Evolutionary conservation across 1,140 invertebrate species (phyloP).

Genomic region (Pseudobourletiella spinata): DNA sequence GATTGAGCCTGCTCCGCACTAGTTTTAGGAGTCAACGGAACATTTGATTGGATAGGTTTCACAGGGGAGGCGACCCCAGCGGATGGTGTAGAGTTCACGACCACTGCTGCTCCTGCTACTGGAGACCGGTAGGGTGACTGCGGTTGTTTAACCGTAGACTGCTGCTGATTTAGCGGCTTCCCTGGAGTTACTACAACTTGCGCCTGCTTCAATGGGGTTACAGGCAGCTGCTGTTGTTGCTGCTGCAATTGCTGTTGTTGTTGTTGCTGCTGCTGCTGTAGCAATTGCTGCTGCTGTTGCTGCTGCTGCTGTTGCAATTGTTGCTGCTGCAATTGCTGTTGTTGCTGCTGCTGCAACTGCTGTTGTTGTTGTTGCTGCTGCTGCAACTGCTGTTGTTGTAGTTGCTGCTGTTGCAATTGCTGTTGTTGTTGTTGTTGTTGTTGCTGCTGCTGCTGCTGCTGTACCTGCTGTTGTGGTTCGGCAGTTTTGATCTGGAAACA

Average conservation of each 20-base stretch:
- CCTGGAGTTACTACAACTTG: no score
- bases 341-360: neutral
- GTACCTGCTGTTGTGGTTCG: neutral
- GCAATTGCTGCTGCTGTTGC: neutral
- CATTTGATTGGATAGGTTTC: no score
- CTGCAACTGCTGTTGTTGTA: conserved; percentile 76
- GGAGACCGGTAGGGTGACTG: no score
- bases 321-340: neutral
- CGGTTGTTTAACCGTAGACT: no score
- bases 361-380: conserved; percentile 40
- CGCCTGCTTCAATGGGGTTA: no score
- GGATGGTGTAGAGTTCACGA: no score
- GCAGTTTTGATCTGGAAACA: conserved; percentile 1
- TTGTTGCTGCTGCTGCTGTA: neutral
- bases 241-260: neutral
- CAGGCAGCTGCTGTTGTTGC: no score
- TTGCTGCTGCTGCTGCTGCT: neutral
- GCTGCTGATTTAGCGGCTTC: no score
- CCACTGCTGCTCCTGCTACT: no score
- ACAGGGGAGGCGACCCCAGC: no score
- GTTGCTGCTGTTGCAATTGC: conserved; percentile 39
- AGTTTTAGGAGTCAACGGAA: no score
- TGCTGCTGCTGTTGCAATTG: neutral
- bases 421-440: conserved; percentile 5
- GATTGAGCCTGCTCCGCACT: no score